These are phyloP conservation scores for Ichneumon xanthorius DNA, from an alignment of 2,888 invertebrate species.

Conservation along the genomic window DNA sequence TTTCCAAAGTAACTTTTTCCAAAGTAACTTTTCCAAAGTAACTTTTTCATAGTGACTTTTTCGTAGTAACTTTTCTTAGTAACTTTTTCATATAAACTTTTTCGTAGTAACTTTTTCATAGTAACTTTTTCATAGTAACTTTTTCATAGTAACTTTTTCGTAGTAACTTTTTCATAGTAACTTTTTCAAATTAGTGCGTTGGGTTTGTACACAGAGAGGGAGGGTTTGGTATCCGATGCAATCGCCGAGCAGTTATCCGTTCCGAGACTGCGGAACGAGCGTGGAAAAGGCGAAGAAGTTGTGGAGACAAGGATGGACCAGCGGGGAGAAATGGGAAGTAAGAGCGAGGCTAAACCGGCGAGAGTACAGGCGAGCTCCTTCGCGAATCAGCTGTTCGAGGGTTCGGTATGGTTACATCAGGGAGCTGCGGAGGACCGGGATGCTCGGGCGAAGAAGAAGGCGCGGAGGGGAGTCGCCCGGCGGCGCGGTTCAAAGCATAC, in stretches of 20 bases:
- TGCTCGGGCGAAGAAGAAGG: constrained; percentile 25
- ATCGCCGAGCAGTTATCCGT: constrained; percentile 49
- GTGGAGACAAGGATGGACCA: constrained; percentile 18
- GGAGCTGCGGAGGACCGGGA: constrained; percentile 39
- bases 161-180: too few species aligned
- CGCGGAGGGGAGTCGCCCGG: constrained; percentile 52
- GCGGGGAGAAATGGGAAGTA: constrained; percentile 13
- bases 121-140: too few species aligned
- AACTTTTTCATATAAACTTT: too few species aligned
- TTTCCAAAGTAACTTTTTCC: too few species aligned
- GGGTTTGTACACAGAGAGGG: background rate
- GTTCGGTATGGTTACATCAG: constrained; percentile 61
- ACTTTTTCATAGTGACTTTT: too few species aligned
- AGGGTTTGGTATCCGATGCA: constrained; percentile 22
- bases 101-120: too few species aligned
- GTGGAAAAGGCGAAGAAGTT: constrained; percentile 22
- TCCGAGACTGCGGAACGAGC: constrained; percentile 47
- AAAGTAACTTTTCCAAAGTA: too few species aligned
- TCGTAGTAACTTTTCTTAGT: too few species aligned
- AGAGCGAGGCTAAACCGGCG: constrained; percentile 61
- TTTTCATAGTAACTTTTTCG: too few species aligned
- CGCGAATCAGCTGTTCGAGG: constrained; percentile 68
- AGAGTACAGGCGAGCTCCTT: constrained; percentile 44
- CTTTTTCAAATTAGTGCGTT: too few species aligned
- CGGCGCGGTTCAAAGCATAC: constrained; percentile 72